phyloP scores from a whole-genome alignment of 2,888 invertebrate species.

The Drosophila rellima region DNA sequence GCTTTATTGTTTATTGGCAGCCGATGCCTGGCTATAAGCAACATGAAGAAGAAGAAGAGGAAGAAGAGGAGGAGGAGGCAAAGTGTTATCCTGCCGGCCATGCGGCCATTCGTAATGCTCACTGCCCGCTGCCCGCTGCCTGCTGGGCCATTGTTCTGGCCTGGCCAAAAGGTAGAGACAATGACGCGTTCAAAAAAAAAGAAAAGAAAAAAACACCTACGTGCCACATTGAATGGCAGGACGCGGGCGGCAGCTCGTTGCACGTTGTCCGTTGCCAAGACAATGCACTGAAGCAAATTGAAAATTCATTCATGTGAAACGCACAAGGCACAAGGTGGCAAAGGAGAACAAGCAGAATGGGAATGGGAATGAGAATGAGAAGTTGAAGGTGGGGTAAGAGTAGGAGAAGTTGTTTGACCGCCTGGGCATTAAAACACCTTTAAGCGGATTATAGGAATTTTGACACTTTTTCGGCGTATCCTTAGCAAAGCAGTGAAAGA shows the following conservation, averaged over 20 bases:
- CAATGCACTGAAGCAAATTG: slow-evolving; percentile 79
- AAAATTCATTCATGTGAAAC: slow-evolving; percentile 83
- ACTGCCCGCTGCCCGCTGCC: slow-evolving; percentile 50
- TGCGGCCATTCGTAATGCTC: slow-evolving; percentile 64
- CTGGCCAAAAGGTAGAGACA: slow-evolving; percentile 65
- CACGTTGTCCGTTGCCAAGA: slow-evolving; percentile 71
- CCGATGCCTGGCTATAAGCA: slow-evolving; percentile 37
- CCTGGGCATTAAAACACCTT: slow-evolving; percentile 78
- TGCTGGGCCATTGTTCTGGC: slow-evolving; percentile 78
- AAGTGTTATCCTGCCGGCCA: slow-evolving; percentile 71
- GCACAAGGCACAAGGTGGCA: slow-evolving; percentile 63
- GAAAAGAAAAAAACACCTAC: slow-evolving; percentile 59
- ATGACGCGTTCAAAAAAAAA: slow-evolving; percentile 71
- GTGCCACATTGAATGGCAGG: slow-evolving; percentile 79
- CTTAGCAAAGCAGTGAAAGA: slow-evolving; percentile 49
- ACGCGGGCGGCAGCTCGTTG: slow-evolving; percentile 63
- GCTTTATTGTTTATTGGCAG: slow-evolving; percentile 48
- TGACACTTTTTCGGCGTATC: slow-evolving; percentile 81
- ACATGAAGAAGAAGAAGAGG: no score
- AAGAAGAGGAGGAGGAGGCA: slow-evolving; percentile 18
- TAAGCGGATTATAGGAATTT: slow-evolving; percentile 83
- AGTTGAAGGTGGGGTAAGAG: slow-evolving; percentile 13
- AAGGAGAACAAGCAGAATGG: slow-evolving; percentile 17
- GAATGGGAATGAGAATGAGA: slow-evolving; percentile 2
- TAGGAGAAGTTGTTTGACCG: slow-evolving; percentile 60